Evolutionary conservation across 1,140 invertebrate species (phyloP), one percentile per base, ranked within the genome.

Genomic region (Stratiolaelaps scimitus): DNA sequence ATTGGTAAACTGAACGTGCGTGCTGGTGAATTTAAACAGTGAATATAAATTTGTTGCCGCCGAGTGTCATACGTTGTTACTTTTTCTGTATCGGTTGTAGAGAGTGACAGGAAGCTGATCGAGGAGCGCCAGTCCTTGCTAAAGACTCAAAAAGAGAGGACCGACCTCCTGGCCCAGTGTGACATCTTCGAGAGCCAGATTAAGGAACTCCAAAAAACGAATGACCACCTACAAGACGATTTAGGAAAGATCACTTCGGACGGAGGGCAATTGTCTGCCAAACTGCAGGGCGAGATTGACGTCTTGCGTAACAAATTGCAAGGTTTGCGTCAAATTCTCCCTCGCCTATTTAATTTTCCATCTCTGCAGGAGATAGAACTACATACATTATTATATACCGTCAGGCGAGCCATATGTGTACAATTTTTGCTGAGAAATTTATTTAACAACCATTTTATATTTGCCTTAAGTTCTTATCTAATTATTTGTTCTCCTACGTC

Each of bases 21-120:
- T n/a, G n/a, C n/a, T n/a, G n/a, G n/a, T n/a, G n/a, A n/a, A n/a
- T n/a, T n/a, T n/a, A n/a, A n/a, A n/a, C n/a, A n/a, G n/a, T n/a
- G n/a, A n/a, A n/a, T n/a, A n/a, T n/a, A n/a, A n/a, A n/a, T n/a
- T n/a, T n/a, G n/a, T n/a, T n/a, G n/a, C n/a, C n/a, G n/a, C n/a
- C n/a, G n/a, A n/a, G n/a, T n/a, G n/a, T n/a, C n/a, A n/a, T 40
- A 10, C 10, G 34, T 40, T 40, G 34, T 40, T n/a, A n/a, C n/a
- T n/a, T n/a, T 40, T 40, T 40, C 34, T 40, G 34, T 40, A 40
- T 6, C 34, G 34, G 10, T 40, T 40, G 43, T 28, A 40, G 66
- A 67, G 28, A 48, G 64, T 29, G 64, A 64, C 13, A 67, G 60
- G 53, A 67, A 67, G 66, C 23, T 43, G 53, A 64, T 64, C 30